These are phyloP conservation scores for Prolemur simus DNA, from an alignment of 2,113 vertebrate species.

Conservation along the genomic window DNA sequence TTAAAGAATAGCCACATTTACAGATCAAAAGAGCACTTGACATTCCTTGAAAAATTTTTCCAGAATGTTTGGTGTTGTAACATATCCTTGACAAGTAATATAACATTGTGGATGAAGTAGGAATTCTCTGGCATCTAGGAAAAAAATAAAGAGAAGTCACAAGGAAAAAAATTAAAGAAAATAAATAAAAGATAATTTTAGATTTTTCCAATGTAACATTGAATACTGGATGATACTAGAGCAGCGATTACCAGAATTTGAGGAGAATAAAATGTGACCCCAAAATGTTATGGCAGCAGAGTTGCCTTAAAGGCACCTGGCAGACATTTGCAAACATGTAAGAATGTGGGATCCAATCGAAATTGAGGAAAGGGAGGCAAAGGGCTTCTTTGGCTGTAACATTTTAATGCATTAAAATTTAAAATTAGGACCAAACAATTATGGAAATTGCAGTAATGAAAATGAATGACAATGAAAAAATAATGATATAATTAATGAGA, in stretches of 20 bases:
- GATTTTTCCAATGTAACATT: neutral
- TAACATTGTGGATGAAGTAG: neutral
- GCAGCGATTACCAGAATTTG: neutral
- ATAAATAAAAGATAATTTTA: neutral
- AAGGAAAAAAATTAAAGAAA: neutral
- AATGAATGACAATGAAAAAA: slow-evolving; percentile 50
- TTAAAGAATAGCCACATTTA: neutral
- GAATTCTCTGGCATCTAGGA: neutral
- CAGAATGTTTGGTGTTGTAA: neutral
- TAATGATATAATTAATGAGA: slow-evolving; percentile 16
- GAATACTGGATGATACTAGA: neutral
- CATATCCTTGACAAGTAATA: neutral
- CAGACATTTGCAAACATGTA: neutral
- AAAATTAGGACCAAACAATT: slow-evolving; percentile 41
- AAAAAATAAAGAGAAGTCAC: neutral
- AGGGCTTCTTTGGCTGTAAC: neutral
- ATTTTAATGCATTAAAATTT: slow-evolving; percentile 20
- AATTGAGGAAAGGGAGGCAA: neutral
- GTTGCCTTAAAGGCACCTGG: neutral
- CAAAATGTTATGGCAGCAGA: neutral
- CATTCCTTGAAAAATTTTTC: neutral
- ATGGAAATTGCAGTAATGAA: slow-evolving; percentile 22
- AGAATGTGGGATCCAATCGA: neutral
- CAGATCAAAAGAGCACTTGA: neutral
- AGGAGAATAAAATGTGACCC: neutral